phyloP scores from a whole-genome alignment of 92 coral and sea anemone species.

The Isaurus tuberculatus region DNA sequence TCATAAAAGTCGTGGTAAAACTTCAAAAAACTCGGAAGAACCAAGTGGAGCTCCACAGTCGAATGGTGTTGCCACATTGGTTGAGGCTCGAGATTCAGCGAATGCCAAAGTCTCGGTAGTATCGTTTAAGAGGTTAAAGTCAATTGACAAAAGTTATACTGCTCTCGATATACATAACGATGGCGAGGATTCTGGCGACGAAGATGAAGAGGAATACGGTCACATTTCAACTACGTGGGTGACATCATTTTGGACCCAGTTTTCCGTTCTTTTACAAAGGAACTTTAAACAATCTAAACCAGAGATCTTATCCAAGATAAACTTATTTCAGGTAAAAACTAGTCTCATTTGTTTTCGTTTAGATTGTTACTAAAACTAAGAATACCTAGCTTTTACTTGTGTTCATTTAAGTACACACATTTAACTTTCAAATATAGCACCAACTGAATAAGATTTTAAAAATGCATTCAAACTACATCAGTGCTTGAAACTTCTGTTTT shows the following conservation, averaged over 20 bases:
- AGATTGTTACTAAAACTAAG: no score
- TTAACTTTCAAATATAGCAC: no score
- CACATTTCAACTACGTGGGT: conserved; percentile 88
- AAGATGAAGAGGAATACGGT: conserved; percentile 67
- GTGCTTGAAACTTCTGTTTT: no score
- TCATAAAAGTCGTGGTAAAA: neutral
- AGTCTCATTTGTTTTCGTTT: no score
- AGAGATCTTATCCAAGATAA: conserved; percentile 82
- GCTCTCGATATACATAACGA: conserved; percentile 1
- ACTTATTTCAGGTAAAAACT: conserved; percentile 75
- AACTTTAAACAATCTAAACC: conserved; percentile 91
- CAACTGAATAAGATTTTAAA: no score
- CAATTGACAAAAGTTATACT: conserved; percentile 15
- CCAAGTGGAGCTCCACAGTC: neutral
- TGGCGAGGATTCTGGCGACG: conserved; percentile 75
- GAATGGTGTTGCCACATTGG: neutral
- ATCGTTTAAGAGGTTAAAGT: neutral
- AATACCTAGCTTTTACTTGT: no score
- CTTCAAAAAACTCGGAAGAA: neutral
- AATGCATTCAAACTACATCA: no score
- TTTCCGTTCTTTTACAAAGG: conserved; percentile 75
- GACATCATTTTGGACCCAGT: conserved; percentile 95
- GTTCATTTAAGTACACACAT: no score
- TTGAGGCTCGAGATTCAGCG: neutral
- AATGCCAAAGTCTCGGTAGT: neutral